Conservation (phyloP, 2,797 vertebrate genomes). For the Hyperoplus immaculatus region DNA sequence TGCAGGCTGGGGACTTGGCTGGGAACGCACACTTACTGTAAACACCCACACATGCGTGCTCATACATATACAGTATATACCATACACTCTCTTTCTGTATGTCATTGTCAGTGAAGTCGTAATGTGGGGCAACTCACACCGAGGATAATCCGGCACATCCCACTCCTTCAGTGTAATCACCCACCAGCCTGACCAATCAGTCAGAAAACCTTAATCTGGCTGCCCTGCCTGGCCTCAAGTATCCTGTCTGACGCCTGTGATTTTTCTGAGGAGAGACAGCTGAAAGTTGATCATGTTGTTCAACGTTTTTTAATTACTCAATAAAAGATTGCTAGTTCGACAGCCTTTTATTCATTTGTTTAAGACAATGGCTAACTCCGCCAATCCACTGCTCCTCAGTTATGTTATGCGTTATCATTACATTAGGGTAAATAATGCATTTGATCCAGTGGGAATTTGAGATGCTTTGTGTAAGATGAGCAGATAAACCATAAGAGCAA, state of each 20-base stretch:
- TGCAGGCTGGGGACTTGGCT: conserved; percentile 72
- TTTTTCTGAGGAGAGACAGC: conserved; percentile 6
- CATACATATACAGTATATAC: conserved; percentile 7
- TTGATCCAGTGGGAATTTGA: conserved; percentile 4
- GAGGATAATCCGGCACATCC: conserved; percentile 41
- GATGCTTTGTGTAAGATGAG: neutral
- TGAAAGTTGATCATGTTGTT: neutral
- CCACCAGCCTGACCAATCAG: conserved; percentile 45
- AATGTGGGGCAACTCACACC: conserved; percentile 35
- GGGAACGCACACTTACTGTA: conserved; percentile 29
- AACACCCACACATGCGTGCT: conserved; percentile 25
- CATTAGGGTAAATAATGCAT: neutral
- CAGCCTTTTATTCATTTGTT: neutral
- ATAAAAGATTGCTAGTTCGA: neutral
- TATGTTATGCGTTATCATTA: neutral
- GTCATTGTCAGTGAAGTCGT: conserved; percentile 37
- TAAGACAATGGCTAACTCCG: neutral
- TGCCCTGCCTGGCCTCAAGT: conserved; percentile 6
- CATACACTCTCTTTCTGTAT: neutral
- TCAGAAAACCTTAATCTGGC: conserved; percentile 49
- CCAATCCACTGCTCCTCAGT: neutral
- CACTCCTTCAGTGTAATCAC: conserved; percentile 26
- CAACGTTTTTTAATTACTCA: neutral
- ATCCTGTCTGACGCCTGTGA: conserved; percentile 29
- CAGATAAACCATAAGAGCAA: neutral